Conservation (phyloP, 2,113 vertebrate species). For the Pedetes capensis region DNA sequence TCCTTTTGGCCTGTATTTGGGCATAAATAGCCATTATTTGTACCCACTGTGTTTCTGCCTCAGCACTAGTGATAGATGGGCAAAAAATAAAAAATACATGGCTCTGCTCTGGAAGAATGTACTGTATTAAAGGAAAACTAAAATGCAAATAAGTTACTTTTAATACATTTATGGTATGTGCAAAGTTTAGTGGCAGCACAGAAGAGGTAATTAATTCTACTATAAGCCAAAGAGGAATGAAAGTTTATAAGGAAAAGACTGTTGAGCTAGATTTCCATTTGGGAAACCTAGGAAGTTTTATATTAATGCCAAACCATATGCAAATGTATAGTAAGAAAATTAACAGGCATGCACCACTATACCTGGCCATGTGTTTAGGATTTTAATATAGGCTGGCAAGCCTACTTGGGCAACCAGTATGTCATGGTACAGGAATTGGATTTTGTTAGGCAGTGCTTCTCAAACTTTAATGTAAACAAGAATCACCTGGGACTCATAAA, state of each 20-base stretch:
- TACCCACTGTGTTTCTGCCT: neutral
- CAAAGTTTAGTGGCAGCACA: neutral
- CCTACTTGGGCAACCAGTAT: too few relatives aligned
- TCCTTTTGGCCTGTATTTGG: neutral
- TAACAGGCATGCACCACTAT: too few relatives aligned
- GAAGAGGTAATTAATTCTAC: neutral
- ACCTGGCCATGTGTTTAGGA: too few relatives aligned
- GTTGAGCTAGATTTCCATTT: neutral
- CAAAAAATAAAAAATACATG: neutral
- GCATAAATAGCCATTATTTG: neutral
- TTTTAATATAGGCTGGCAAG: too few relatives aligned
- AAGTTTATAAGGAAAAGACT: neutral
- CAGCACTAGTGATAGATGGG: neutral
- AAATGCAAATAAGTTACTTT: neutral
- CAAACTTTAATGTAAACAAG: too few relatives aligned
- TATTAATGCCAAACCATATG: neutral
- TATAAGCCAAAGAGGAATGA: neutral
- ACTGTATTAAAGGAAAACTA: neutral
- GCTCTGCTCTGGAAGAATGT: neutral
- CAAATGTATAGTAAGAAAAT: neutral
- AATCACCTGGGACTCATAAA: too few relatives aligned
- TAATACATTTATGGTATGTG: neutral
- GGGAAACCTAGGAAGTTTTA: neutral
- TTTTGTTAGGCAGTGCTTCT: too few relatives aligned
- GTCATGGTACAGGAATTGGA: too few relatives aligned